These are phyloP conservation scores for Mionectes olivaceus DNA, from an alignment of 2,797 vertebrate species.

Conservation along the genomic window DNA sequence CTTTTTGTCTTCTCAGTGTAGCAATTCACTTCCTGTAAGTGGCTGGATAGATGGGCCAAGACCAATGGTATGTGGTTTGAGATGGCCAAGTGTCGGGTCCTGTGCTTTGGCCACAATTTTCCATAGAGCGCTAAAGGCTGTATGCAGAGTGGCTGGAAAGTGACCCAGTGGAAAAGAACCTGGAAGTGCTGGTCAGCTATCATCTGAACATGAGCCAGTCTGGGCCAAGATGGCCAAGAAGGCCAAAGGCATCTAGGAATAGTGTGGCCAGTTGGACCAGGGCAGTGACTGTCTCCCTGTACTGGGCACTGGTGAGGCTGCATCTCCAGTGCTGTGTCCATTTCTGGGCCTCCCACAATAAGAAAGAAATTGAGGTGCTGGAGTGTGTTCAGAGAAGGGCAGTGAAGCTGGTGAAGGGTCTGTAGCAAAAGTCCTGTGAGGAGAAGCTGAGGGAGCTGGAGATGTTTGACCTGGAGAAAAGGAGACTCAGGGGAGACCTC, in stretches of 20 bases:
- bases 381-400: neutral
- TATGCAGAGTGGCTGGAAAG: neutral
- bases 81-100: neutral
- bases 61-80: neutral
- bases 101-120: neutral
- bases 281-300: neutral
- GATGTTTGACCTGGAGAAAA: neutral
- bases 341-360: neutral
- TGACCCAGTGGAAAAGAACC: neutral
- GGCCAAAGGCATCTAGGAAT: too few species aligned
- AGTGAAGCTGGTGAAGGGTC: fast-evolving
- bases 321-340: neutral
- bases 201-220: neutral
- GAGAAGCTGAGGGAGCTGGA: neutral
- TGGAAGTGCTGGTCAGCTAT: too few species aligned
- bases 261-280: neutral
- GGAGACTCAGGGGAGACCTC: neutral
- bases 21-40: neutral
- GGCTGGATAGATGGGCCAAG: neutral
- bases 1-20: neutral
- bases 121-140: neutral
- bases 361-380: neutral
- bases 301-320: neutral
- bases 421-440: neutral
- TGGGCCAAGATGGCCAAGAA: neutral